Evolutionary conservation across 2,888 invertebrate species (phyloP), one percentile per base, ranked within the genome.

Genomic region (Stenolophus ochropezus): DNA sequence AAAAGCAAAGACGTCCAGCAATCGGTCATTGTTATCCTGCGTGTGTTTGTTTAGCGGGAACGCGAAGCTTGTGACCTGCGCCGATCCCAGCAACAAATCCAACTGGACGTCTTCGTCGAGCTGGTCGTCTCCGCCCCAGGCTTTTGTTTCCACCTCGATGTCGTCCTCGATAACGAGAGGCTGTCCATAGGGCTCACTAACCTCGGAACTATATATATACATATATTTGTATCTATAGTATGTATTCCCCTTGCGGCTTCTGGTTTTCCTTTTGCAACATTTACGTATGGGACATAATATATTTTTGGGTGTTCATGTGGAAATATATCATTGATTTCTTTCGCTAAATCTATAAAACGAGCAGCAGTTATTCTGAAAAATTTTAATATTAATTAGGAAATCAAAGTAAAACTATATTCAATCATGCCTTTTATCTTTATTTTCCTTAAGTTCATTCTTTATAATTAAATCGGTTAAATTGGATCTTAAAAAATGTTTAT

Each of bases 301-400:
- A 51, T 51, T 51, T 51, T 11, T 51, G 51, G 51, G n/a, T 51
- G 51, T 51, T 51, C 18, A 51, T 51, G 51, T 14, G 51, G 51
- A 51, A 51, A 51, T 14, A 51, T 51, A 16, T 51, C 51, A 51
- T 51, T 51, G 18, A 51, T 51, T 51, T 51, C 11, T 53, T 53
- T 53, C 1, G 53, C 53, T 20, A 53, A 53, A 1, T 53, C 53
- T 53, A 53, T 53, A 4, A 53, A 53, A 2, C 53, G 16, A 5
- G 53, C 16, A 18, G 53, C 16, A 53, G 11, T 53, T 18, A 53
- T 53, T 53, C 53, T 53, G 20, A 53, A 53, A 42, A 53, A 8
- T 53, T 18, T 53, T 5, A 53, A 53, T 18, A 53, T 53, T 53
- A 53, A 20, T 53, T 53, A 18, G 53, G n/a, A 53, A 18, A 53